Base-by-base conservation (phyloP, 2,888 invertebrate genomes). In the Pimpla rufipes region DNA sequence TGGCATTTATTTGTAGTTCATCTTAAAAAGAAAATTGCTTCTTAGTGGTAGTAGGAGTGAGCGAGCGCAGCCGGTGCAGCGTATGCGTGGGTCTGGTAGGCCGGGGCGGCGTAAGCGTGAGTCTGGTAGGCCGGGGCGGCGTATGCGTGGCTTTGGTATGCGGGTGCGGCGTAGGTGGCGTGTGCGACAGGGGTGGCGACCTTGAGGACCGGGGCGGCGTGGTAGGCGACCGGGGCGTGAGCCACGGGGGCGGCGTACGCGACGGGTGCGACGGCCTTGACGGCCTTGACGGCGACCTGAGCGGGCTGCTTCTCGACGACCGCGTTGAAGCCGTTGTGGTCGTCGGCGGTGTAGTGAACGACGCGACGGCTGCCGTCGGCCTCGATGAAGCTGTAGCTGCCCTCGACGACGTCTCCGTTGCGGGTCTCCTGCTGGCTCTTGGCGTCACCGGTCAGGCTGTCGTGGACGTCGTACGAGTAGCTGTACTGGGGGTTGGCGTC, bases 381-480 rank as follows among this genome's bases (percentile, higher is more conserved):
- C 67, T 86, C 86, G 57, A 85, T 73, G 50, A 85, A 55, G 29
- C 84, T 84, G 83, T 85, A 86, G 47, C 83, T 85, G 11, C 86
- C 85, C 73, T 81, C 71, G 59, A 86, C 85, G 52, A 77, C 84
- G 57, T 86, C 86, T 21, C 84, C 85, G 71, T 85, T 81, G 13
- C 86, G 82, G 11, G 81, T 81, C 81, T 86, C 86, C 0, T 86
- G 82, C 40, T 86, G 86, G 67, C 79, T 78, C 75, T 86, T 86
- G 29, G 67, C 79, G 57, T 86, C 86, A 11, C 86, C 86, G 71
- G 86, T 86, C 29, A 79, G 64, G 13, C n/a, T 37, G 10, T 83
- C 79, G 40, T 80, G 79, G 13, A 83, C 85, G 55, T 87, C 87
- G 78, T 88, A 88, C 6, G 87, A 84, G 86, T 86, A 88, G 62